Base-by-base conservation (phyloP, 2,888 invertebrate genomes). In the Drosophila phalerata region DNA sequence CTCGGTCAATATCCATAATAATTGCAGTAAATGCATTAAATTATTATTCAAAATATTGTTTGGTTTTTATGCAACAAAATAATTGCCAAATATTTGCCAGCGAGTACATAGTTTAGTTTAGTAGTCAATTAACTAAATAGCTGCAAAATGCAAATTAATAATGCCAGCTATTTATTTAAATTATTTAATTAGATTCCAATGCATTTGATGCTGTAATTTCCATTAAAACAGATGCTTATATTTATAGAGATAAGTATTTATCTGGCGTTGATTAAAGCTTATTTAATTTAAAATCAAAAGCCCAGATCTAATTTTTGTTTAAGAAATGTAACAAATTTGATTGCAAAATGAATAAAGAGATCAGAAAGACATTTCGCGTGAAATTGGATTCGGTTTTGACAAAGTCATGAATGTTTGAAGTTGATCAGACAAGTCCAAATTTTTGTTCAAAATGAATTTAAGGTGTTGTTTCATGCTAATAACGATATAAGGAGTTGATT, bases 1-100 rank as follows among this genome's bases (percentile, higher is more conserved):
- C 52, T 47, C 8, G 13, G 30, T 53, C n/a, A 42, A 15, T 10
- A 45, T 62, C n/a, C 37, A 25, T n/a, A 49, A 49, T 32, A 47
- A 60, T 58, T 28, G 49, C 40, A 45, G 34, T 15, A 48, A 17
- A 28, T 52, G 47, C 30, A 62, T 52, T 40, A 62, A 71, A 63
- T 79, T 62, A 48, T 57, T 53, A 66, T 74, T 61, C 52, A 66
- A 38, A 66, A 61, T 57, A 48, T 37, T 11, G n/a, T 32, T 30
- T 28, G 19, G 6, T 13, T 61, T 48, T 32, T 34, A 32, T 34
- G 62, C 34, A 42, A 38, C 10, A 30, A 47, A 56, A 52, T 65
- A 71, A 72, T 85, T 79, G 69, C 47, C 69, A 85, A 82, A 82
- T 87, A 87, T 85, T 88, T 85, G 64, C 69, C n/a, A n/a, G n/a